These are phyloP conservation scores for Ailuropoda melanoleuca DNA, from an alignment of 2,113 vertebrate species.

Conservation along the genomic window DNA sequence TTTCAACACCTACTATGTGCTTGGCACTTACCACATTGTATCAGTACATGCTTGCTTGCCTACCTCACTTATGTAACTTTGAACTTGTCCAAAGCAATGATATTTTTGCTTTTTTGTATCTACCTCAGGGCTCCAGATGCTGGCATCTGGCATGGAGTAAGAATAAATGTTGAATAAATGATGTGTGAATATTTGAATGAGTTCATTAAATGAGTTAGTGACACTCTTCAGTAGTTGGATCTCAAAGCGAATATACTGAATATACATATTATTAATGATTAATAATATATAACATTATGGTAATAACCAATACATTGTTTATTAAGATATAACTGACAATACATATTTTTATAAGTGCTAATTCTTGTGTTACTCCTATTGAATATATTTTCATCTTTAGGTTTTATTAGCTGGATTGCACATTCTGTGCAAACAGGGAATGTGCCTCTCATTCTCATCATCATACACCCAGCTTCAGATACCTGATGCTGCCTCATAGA, in stretches of 20 bases:
- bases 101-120: not conserved
- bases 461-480: not conserved
- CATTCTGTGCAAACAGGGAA: not conserved
- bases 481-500: not conserved
- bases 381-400: not conserved
- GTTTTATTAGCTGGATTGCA: not conserved
- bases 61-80: not conserved
- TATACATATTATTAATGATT: not conserved
- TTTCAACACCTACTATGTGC: not conserved
- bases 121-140: not conserved
- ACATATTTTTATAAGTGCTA: not conserved
- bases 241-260: not conserved
- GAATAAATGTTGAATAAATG: slow-evolving; percentile 10
- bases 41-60: not conserved
- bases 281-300: not conserved
- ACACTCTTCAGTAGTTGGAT: not conserved
- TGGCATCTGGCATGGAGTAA: not conserved
- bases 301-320: not conserved
- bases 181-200: not conserved
- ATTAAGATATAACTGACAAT: not conserved
- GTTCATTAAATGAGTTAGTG: not conserved
- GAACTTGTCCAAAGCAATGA: not conserved
- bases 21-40: not conserved
- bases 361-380: not conserved
- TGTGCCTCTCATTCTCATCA: not conserved